phyloP scores from a whole-genome alignment of 2,797 vertebrate genomes.

The Cichlasoma orientale region DNA sequence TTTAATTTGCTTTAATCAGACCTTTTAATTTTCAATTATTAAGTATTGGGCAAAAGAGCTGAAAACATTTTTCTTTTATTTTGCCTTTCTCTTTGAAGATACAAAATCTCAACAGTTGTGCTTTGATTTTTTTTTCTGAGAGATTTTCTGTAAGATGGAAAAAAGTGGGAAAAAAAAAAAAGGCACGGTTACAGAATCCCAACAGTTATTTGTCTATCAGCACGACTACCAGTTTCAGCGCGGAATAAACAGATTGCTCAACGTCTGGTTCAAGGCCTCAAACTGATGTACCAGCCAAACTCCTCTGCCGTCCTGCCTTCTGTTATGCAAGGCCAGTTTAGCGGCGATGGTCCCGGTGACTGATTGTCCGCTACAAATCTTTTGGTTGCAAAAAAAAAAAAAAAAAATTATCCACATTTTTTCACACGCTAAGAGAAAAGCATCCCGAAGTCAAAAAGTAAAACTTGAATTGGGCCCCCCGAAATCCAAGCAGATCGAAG shows the following conservation, averaged over 20 bases:
- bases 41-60: background rate
- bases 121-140: background rate
- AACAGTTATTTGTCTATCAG: slow-evolving; percentile 50
- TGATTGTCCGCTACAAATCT: slow-evolving; percentile 17
- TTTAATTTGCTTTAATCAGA: slow-evolving; percentile 14
- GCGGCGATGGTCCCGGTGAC: slow-evolving; percentile 15
- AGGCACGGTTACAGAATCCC: slow-evolving; percentile 12
- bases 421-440: slow-evolving; percentile 8
- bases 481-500: background rate
- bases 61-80: background rate
- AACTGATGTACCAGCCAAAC: slow-evolving; percentile 47
- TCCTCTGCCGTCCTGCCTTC: slow-evolving; percentile 44
- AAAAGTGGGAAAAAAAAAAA: background rate
- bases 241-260: slow-evolving; percentile 71
- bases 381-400: background rate
- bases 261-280: slow-evolving; percentile 67
- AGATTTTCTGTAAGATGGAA: slow-evolving; percentile 25
- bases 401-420: slow-evolving; percentile 2
- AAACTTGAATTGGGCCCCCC: background rate
- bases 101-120: background rate
- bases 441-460: background rate
- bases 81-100: slow-evolving; percentile 1
- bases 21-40: slow-evolving; percentile 8
- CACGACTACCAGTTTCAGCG: slow-evolving; percentile 40
- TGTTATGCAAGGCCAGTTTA: slow-evolving; percentile 55